Percentiles rank a stretch among this genome's conserved stretches.
Evolutionary conservation across 2,797 vertebrate genomes (phyloP).

Genomic region (Enteromius paludinosus): DNA sequence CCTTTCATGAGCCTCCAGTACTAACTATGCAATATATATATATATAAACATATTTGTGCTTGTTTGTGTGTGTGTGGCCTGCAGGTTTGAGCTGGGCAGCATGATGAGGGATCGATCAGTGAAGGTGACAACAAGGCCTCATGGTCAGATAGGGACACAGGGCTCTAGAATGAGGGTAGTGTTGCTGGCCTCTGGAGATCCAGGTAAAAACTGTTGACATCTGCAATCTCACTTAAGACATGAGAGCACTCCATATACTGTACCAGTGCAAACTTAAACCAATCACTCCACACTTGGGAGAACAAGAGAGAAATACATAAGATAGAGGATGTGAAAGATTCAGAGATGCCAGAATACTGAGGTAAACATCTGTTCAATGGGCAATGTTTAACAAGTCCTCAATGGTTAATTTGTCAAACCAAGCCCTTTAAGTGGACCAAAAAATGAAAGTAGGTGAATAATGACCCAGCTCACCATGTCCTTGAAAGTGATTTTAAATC

Average conservation of each 20-base stretch:
- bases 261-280: neutral
- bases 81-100: constrained; percentile 53
- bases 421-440: neutral
- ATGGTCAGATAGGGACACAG: constrained; percentile 57
- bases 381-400: neutral
- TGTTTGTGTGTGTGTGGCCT: neutral
- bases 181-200: constrained; percentile 32
- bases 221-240: constrained; percentile 46
- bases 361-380: constrained; percentile 10
- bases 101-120: constrained; percentile 69
- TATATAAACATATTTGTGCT: neutral
- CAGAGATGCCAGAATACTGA: neutral
- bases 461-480: neutral
- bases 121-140: constrained; percentile 64
- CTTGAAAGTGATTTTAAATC: neutral
- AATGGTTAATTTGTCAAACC: neutral
- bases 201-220: constrained; percentile 44
- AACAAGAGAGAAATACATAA: neutral
- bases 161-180: constrained; percentile 57
- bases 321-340: neutral
- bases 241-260: constrained; percentile 22
- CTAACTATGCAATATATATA: neutral
- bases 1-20: neutral
- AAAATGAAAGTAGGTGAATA: neutral
- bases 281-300: neutral